Evolutionary conservation across 2,888 invertebrate genomes (phyloP), one percentile per base, ranked within the genome.

Genomic region (Dascillus cervinus): DNA sequence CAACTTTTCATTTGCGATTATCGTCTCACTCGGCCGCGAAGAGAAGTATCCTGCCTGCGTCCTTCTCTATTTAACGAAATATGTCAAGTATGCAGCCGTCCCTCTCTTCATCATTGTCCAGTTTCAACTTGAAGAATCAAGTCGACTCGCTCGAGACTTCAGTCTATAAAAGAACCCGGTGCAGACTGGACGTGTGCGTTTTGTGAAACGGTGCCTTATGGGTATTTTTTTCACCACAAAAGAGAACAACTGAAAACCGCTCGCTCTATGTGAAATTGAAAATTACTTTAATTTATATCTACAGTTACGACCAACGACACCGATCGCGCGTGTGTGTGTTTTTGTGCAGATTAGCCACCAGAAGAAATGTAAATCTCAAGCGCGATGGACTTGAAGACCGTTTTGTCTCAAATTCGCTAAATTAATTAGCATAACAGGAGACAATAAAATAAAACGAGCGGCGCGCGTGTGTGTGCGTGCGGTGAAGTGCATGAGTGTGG

Each of bases 21-120:
- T 23, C 31, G 11, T 39, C 39, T 23, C 33, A 29, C 11, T 36
- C 30, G 30, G 30, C 30, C 36, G 25, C 12, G 30, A 27, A 30
- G 30, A 29, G 22, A 39, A 34, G 11, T 17, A 29, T 26, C 30
- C 15, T 33, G 23, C 15, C 14, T 39, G 26, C 13, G 28, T 28
- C 22, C 35, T 35, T 50, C 51, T 47, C 44, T 30, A 31, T 54
- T 44, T 32, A 39, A 39, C 47, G 45, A 62, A 60, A 59, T 61
- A 62, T 62, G 60, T 57, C 56, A 60, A 56, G 55, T 56, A 62
- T 62, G 55, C 55, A 46, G 55, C 56, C 55, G 49, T 58, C 59
- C 58, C 59, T 57, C 56, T 55, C 58, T 51, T 34, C 39, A 41
- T 47, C 48, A 57, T 56, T 58, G 58, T 57, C 41, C 41, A 40